A percentile compares a stretch with the other conserved stretches of the same genome.
phyloP scores from a whole-genome alignment of 1,140 invertebrate genomes.

The Phymorhynchus buccinoides region DNA sequence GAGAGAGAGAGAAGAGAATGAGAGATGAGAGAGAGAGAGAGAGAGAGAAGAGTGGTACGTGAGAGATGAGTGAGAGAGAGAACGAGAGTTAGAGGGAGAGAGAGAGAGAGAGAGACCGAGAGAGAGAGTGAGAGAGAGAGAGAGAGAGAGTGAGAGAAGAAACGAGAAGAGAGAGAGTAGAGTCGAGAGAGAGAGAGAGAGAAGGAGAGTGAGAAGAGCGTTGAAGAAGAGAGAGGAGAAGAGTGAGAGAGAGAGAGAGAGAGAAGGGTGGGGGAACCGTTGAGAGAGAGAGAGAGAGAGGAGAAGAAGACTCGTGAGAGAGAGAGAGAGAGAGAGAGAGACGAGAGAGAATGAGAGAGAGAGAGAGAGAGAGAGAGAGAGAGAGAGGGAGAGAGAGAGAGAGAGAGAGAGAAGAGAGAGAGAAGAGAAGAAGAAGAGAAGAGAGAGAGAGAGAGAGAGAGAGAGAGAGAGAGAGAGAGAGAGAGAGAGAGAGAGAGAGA shows the following conservation, averaged over 20 bases:
- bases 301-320: not conserved
- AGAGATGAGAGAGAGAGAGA: too few relatives aligned
- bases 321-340: not conserved
- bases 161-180: too few relatives aligned
- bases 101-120: too few relatives aligned
- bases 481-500: not conserved
- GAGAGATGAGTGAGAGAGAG: not conserved
- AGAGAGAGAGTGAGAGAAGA: not conserved
- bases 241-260: not conserved
- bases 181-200: not conserved
- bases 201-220: not conserved
- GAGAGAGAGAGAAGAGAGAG: not conserved
- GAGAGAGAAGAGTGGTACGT: too few relatives aligned
- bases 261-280: not conserved
- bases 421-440: not conserved
- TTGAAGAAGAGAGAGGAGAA: not conserved
- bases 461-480: too few relatives aligned
- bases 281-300: not conserved
- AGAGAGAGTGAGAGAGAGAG: not conserved
- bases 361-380: not conserved
- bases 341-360: not conserved
- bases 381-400: not conserved
- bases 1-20: too few relatives aligned
- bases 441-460: not conserved
- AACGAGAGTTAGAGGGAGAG: too few relatives aligned